Conservation (phyloP, 1,140 invertebrate genomes). For the Solenopsis invicta region DNA sequence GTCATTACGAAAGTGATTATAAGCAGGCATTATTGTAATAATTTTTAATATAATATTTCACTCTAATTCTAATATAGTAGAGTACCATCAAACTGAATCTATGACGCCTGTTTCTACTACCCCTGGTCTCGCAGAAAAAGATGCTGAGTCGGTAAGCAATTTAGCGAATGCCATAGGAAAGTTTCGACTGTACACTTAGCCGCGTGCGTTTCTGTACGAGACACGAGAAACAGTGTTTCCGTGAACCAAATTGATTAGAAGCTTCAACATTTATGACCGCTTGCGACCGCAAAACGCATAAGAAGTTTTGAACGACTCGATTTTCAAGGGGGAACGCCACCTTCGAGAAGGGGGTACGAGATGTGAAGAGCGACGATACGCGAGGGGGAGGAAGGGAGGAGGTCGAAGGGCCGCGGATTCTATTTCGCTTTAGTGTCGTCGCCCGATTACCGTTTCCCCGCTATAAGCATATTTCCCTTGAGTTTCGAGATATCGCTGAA, state of each 20-base stretch:
- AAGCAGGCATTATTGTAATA: neutral
- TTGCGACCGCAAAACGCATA: slow-evolving; percentile 26
- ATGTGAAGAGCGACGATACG: neutral
- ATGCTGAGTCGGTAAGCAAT: slow-evolving; percentile 73
- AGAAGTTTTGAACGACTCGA: slow-evolving; percentile 69
- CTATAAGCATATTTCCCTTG: slow-evolving; percentile 79
- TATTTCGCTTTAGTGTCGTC: slow-evolving; percentile 65
- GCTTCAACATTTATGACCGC: slow-evolving; percentile 64
- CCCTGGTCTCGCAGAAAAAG: slow-evolving; percentile 23
- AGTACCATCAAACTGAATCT: slow-evolving; percentile 14
- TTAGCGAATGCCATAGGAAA: slow-evolving; percentile 32
- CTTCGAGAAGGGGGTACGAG: neutral
- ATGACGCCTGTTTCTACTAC: slow-evolving; percentile 37
- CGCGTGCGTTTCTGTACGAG: neutral
- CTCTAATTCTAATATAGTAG: neutral
- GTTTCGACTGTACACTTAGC: slow-evolving; percentile 22
- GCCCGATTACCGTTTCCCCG: slow-evolving; percentile 70
- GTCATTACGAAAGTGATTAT: too few species aligned
- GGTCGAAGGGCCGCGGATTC: neutral
- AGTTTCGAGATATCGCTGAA: slow-evolving; percentile 77
- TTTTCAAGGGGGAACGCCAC: slow-evolving; percentile 33
- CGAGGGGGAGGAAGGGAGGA: neutral
- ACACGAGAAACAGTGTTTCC: neutral
- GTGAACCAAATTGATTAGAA: slow-evolving; percentile 73
- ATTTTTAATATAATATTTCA: neutral